A percentile compares a stretch with the other conserved stretches of the same genome.
phyloP scores from a whole-genome alignment of 2,888 invertebrate genomes.

The Crepidodera aurea region DNA sequence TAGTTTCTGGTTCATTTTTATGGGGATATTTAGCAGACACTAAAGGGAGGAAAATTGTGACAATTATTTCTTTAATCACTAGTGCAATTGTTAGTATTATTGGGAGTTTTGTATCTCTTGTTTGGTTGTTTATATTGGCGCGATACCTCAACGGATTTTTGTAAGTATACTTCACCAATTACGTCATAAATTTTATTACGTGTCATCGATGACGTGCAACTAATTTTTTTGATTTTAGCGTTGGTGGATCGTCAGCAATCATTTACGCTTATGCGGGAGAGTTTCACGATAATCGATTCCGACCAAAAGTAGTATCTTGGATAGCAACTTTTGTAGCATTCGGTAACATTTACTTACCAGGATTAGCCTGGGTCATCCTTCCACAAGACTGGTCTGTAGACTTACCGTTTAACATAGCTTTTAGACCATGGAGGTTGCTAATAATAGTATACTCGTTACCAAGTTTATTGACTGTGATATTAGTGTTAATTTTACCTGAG shows the following conservation, averaged over 20 bases:
- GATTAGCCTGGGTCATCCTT: slow-evolving; percentile 58
- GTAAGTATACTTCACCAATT: slow-evolving; percentile 53
- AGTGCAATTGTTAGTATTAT: slow-evolving; percentile 63
- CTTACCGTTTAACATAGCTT: slow-evolving; percentile 50
- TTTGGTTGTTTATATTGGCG: slow-evolving; percentile 64
- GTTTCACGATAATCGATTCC: slow-evolving; percentile 61
- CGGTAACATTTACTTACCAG: slow-evolving; percentile 57
- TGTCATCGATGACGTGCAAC: no score
- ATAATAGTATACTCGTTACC: slow-evolving; percentile 57
- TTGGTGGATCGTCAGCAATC: slow-evolving; percentile 63
- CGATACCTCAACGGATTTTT: slow-evolving; percentile 65
- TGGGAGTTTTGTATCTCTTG: slow-evolving; percentile 63
- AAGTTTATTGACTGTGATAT: slow-evolving; percentile 51
- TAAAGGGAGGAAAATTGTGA: slow-evolving; percentile 62
- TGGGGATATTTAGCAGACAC: slow-evolving; percentile 70
- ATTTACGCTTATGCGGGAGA: slow-evolving; percentile 65
- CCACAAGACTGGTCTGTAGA: slow-evolving; percentile 58
- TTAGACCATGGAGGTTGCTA: slow-evolving; percentile 58
- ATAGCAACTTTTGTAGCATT: slow-evolving; percentile 59
- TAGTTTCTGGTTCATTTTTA: slow-evolving; percentile 65
- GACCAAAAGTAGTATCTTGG: slow-evolving; percentile 61
- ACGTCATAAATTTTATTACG: no score
- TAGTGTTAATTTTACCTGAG: slow-evolving; percentile 57
- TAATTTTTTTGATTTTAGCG: no score
- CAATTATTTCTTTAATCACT: slow-evolving; percentile 62